Evolutionary conservation across 2,113 vertebrate species (phyloP), one percentile per base, ranked within the genome.

Genomic region (Pampusana beccarii): DNA sequence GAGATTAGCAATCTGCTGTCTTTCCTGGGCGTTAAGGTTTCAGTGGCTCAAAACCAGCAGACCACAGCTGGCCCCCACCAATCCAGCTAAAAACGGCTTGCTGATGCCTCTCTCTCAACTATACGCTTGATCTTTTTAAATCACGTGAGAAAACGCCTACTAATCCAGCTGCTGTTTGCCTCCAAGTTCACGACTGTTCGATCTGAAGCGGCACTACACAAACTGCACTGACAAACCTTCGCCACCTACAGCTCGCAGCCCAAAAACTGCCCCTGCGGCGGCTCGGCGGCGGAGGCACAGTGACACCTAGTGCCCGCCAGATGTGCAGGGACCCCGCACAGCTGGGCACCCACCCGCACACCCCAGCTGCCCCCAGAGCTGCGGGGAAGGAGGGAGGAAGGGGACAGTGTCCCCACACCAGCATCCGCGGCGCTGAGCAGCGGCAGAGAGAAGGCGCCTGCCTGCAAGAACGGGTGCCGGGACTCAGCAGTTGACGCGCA

Each of bases 241-340:
- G 95, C 66, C 83, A 89, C 86, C 44, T 38, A 73, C 71, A 62
- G 75, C 89, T 38, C 91, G 23, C 97, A 94, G 97, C 95, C 98
- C 82, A 96, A 98, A 97, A 97, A 95, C 5, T 98, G 98, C 92
- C 56, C 66, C 0, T 36, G 86, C 20, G 5, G 94, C 31, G 4
- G 83, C 67, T 25, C 16, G 67, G 19, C 31, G 19, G 79, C 78
- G 44, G 97, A 95, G 86, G 80, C 89, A 92, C 93, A 98, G 95
- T 97, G 97, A 96, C 97, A 98, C 73, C 98, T 98, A 95, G 97
- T 62, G 97, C 96, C 93, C 16, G 6, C 78, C 95, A 89, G 90
- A 73, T 81, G 80, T 6, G 5, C 0, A 2, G 34, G 40, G 26
- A 56, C 48, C 13, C 51, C 0, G 14, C 90, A 73, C 92, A 88